phyloP scores from a whole-genome alignment of 2,113 vertebrate species.

The Sclerurus mexicanus region DNA sequence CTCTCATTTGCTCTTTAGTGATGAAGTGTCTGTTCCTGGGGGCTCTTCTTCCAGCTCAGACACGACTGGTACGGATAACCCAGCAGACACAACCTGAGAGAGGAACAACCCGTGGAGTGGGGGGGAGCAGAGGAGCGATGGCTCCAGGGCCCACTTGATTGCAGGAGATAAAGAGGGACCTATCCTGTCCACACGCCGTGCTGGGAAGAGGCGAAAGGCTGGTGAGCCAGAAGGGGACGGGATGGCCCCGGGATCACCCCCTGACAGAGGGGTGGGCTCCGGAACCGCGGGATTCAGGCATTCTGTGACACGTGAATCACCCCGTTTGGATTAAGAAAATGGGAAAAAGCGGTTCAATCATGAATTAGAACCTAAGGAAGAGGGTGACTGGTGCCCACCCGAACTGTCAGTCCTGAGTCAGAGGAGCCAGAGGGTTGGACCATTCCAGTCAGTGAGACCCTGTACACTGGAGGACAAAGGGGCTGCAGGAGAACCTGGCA shows the following conservation, averaged over 20 bases:
- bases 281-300: neutral
- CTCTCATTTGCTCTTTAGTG: neutral
- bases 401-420: neutral
- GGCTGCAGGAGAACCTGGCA: neutral
- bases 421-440: neutral
- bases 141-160: neutral
- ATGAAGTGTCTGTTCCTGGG: neutral
- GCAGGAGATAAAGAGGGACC: neutral
- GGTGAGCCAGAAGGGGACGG: neutral
- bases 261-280: neutral
- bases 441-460: neutral
- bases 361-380: neutral
- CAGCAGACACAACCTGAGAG: neutral
- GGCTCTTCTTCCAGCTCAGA: neutral
- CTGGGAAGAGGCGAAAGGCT: neutral
- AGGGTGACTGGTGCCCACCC: neutral
- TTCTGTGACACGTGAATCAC: neutral
- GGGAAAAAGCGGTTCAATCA: neutral
- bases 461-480: rapidly evolving
- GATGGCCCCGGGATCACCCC: neutral
- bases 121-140: neutral
- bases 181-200: rapidly evolving
- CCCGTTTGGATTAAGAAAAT: neutral
- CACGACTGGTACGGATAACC: neutral
- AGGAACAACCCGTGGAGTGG: neutral